A percentile compares a stretch with the other conserved stretches of the same genome.
Evolutionary conservation across 1,140 invertebrate genomes (phyloP).

Genomic region (Campoletis sonorensis): DNA sequence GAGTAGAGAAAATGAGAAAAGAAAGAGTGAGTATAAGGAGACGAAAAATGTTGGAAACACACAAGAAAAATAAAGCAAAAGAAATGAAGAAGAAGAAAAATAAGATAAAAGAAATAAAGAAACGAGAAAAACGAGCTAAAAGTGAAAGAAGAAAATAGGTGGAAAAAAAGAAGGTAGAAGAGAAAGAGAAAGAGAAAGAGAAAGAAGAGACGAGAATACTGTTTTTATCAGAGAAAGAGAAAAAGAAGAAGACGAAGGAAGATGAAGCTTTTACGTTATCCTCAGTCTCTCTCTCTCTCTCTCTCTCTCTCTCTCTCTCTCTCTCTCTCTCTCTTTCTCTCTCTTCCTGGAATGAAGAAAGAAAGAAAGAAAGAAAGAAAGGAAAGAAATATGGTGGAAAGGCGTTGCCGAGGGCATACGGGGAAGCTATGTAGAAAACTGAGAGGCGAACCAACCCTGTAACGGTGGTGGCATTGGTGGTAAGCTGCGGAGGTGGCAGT

Average conservation of each 20-base stretch:
- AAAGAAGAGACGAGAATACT: constrained; percentile 19
- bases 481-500: constrained; percentile 41
- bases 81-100: constrained; percentile 48
- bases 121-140: constrained; percentile 41
- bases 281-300: too few species aligned
- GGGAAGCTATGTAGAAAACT: background rate
- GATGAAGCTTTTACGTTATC: constrained; percentile 38
- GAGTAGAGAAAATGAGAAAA: constrained; percentile 2
- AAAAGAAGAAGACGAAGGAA: constrained; percentile 32
- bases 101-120: constrained; percentile 38
- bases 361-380: background rate
- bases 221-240: constrained; percentile 40
- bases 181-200: background rate
- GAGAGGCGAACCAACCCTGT: constrained; percentile 31
- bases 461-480: constrained; percentile 11
- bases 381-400: constrained; percentile 40
- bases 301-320: too few species aligned
- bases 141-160: constrained; percentile 22
- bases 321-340: too few species aligned
- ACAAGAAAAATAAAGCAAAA: constrained; percentile 50
- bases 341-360: too few species aligned
- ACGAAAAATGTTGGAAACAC: constrained; percentile 47
- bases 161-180: background rate
- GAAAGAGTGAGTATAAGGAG: background rate
- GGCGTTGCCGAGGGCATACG: constrained; percentile 37